These are phyloP conservation scores for Lepisosteus osseus DNA, from an alignment of 2,113 vertebrate species.

Conservation along the genomic window DNA sequence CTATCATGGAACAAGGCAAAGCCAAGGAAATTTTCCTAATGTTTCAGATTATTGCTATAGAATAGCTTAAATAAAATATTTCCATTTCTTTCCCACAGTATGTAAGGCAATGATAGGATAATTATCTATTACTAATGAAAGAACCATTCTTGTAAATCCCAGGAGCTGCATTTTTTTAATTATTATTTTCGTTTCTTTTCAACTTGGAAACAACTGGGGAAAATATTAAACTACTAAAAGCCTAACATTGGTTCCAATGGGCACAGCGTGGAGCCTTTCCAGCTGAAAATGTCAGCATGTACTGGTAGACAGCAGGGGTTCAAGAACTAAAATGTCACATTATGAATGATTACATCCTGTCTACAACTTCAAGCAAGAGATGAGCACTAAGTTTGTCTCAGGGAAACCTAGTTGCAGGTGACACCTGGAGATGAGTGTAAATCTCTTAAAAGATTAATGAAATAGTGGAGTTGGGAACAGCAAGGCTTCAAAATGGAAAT, in stretches of 20 bases:
- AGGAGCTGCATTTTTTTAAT: too few species aligned
- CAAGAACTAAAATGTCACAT: slow-evolving; percentile 11
- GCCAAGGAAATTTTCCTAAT: too few species aligned
- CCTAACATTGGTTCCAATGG: background rate
- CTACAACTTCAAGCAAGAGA: slow-evolving; percentile 1
- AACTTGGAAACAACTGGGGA: too few species aligned
- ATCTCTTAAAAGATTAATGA: slow-evolving; percentile 4
- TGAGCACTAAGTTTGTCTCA: background rate
- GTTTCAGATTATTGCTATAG: too few species aligned
- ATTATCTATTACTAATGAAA: too few species aligned
- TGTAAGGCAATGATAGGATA: too few species aligned
- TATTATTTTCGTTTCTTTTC: too few species aligned
- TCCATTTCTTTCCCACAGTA: too few species aligned
- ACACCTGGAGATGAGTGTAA: slow-evolving; percentile 2
- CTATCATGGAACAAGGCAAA: too few species aligned
- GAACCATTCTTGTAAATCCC: too few species aligned
- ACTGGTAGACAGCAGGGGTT: background rate
- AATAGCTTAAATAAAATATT: too few species aligned
- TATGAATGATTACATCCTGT: slow-evolving; percentile 7
- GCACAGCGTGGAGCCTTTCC: background rate
- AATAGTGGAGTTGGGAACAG: background rate
- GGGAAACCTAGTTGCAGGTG: background rate
- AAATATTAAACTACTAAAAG: background rate
- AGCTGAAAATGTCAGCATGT: background rate
- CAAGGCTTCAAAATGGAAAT: background rate